A percentile compares a stretch with the other conserved stretches of the same genome.
These are phyloP conservation scores for Eudasyphora cyanicolor DNA, from an alignment of 2,888 invertebrate genomes.

Conservation along the genomic window DNA sequence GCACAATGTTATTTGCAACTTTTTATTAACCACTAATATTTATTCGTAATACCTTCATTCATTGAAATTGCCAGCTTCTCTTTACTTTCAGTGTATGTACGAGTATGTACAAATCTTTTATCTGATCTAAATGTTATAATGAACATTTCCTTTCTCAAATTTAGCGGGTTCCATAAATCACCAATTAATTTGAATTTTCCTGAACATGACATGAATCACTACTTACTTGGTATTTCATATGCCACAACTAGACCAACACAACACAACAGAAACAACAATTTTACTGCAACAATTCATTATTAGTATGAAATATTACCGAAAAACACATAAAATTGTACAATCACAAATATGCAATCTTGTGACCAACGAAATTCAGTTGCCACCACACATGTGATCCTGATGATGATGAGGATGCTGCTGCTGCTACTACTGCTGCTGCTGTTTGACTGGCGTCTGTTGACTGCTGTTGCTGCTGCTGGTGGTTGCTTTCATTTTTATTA, in stretches of 20 bases:
- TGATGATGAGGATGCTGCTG: not conserved
- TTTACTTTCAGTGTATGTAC: no score
- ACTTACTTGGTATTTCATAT: not conserved
- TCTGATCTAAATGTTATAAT: no score
- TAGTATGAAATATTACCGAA: not conserved
- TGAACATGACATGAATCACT: not conserved
- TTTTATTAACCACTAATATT: no score
- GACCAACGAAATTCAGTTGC: not conserved
- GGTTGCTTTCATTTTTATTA: conserved; percentile 25
- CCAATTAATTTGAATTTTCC: not conserved
- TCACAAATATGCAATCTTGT: not conserved
- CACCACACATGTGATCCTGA: not conserved
- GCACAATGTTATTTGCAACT: no score
- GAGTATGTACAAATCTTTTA: no score
- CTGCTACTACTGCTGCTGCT: not conserved
- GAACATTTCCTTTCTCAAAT: not conserved
- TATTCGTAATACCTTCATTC: no score
- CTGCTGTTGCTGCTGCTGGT: no score
- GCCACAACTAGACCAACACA: no score
- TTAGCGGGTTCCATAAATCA: not conserved
- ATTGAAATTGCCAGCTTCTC: no score
- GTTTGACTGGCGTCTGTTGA: not conserved
- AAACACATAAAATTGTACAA: not conserved
- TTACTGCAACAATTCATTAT: not conserved
- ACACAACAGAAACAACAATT: not conserved